Evolutionary conservation across 1,140 invertebrate species (phyloP).

Genomic region (Drosophila pallidifrons): DNA sequence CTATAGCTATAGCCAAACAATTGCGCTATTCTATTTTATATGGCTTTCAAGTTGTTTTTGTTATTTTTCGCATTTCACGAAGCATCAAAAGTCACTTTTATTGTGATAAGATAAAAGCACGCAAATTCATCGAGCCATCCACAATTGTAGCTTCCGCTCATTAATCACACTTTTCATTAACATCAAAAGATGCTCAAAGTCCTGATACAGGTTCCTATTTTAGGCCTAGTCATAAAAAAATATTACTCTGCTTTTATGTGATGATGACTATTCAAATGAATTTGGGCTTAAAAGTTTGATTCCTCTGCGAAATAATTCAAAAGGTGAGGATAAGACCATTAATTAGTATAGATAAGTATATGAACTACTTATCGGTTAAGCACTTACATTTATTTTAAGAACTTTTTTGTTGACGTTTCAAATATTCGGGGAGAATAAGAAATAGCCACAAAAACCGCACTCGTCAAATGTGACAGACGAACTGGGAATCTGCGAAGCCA

Average conservation of each 20-base stretch:
- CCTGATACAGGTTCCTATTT: background rate
- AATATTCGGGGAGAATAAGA: constrained; percentile 15
- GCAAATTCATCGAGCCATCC: constrained; percentile 57
- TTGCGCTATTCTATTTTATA: constrained; percentile 10
- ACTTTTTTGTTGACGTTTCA: constrained; percentile 20
- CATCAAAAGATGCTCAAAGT: background rate
- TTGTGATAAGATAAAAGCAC: constrained; percentile 67
- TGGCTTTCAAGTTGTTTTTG: background rate
- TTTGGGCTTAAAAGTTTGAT: too few relatives aligned
- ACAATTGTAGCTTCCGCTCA: constrained; percentile 22
- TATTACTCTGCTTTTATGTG: too few relatives aligned
- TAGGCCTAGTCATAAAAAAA: too few relatives aligned
- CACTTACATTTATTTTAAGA: constrained; percentile 3
- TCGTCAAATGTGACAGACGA: constrained; percentile 37
- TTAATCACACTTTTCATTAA: constrained; percentile 17
- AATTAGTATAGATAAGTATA: constrained; percentile 11
- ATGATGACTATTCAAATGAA: background rate
- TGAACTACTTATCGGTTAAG: constrained; percentile 2
- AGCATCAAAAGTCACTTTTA: constrained; percentile 26
- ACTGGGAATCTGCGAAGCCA: constrained; percentile 27
- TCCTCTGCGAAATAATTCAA: background rate
- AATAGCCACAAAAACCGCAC: constrained; percentile 37
- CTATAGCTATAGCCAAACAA: constrained; percentile 17
- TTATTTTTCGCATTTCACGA: constrained; percentile 5
- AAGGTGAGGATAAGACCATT: constrained; percentile 4